Evolutionary conservation across 2,797 vertebrate species (phyloP), one percentile per base, ranked within the genome.

Genomic region (Yasuhikotakia modesta): DNA sequence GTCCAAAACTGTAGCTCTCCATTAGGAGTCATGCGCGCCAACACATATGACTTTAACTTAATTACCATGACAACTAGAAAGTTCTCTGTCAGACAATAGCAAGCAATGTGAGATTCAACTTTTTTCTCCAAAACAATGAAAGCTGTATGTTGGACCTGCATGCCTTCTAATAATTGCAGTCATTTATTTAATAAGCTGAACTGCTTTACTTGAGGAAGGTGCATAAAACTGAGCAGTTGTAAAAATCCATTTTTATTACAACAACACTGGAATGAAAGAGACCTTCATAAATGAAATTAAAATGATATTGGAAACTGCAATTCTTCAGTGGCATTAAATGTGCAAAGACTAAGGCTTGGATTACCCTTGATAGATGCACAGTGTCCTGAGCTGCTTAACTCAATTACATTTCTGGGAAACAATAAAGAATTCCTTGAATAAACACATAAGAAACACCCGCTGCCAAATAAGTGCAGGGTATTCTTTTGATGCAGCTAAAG

Each of bases 41-140:
- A 53, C 68, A 78, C 63, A 73, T 74, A 73, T 22, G 55, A 32
- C 76, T 74, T 58, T 73, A 70, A 77, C 35, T 73, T 43, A 58
- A 82, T 82, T 79, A 69, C 79, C 81, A 85, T 82, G 79, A 85
- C 79, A 81, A 82, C 83, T 58, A 70, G 73, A 22, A 79, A 63
- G 39, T 60, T 46, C n/a, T n/a, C 67, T 53, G 70, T 65, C 27
- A 72, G 39, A 78, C 67, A 72, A 64, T 60, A 80, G 52, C 65
- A 78, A 71, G 66, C 46, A 67, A 58, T 5, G 35, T 43, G 57
- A 58, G n/a, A n/a, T n/a, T n/a, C 50, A n/a, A 35, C 14, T 48
- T 53, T 64, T 14, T 53, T 21, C 55, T 30, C 16, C 50, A 21
- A 58, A 52, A 53, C 21, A 68, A 46, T 63, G 11, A 61, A 32